Evolutionary conservation across 2,888 invertebrate genomes (phyloP).

Genomic region (Agriopis marginaria): DNA sequence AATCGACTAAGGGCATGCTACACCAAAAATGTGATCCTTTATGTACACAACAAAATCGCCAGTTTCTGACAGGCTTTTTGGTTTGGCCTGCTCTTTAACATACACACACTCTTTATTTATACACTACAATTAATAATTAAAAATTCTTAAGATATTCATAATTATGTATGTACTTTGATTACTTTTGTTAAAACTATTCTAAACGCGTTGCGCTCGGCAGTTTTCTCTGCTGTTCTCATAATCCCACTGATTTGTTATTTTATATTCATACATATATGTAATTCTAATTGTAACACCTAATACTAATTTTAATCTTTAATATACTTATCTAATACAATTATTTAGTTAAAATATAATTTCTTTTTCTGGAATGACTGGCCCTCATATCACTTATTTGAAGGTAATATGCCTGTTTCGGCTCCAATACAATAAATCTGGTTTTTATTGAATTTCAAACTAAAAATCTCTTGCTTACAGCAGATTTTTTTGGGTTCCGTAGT

Average conservation of each 20-base stretch:
- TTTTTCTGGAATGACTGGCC: neutral
- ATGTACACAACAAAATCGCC: neutral
- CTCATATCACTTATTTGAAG: too few relatives aligned
- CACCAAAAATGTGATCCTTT: neutral
- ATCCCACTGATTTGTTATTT: slow-evolving; percentile 32
- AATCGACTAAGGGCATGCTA: neutral
- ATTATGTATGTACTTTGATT: slow-evolving; percentile 3
- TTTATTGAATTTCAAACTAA: too few relatives aligned
- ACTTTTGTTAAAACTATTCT: neutral
- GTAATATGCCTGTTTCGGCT: too few relatives aligned
- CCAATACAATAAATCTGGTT: too few relatives aligned
- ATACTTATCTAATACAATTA: slow-evolving; percentile 8
- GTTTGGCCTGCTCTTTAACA: slow-evolving; percentile 1
- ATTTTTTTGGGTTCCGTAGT: too few relatives aligned
- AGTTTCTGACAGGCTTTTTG: neutral
- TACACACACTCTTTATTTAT: neutral
- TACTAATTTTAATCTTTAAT: slow-evolving; percentile 7
- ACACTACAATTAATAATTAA: neutral
- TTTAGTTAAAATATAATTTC: neutral
- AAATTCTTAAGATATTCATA: slow-evolving; percentile 4
- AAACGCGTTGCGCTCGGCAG: too few relatives aligned
- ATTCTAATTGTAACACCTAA: slow-evolving; percentile 38
- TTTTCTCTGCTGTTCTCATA: neutral
- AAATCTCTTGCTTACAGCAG: too few relatives aligned
- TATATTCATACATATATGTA: slow-evolving; percentile 30